phyloP scores from a whole-genome alignment of 2,113 vertebrate species.

The Protobothrops flavoviridis region DNA sequence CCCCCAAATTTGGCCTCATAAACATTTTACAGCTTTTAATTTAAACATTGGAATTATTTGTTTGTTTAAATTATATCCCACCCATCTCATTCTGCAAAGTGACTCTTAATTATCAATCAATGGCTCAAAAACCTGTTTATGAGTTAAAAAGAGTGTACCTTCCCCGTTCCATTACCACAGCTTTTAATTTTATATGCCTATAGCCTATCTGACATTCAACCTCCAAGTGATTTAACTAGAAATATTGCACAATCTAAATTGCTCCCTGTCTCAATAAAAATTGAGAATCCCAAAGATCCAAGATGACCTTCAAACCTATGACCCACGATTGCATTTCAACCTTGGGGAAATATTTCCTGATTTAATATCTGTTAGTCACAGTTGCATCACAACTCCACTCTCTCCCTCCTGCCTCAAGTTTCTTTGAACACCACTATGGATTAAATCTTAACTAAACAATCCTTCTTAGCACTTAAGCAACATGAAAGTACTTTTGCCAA shows the following conservation, averaged over 20 bases:
- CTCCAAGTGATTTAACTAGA: background rate
- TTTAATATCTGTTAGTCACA: conserved; percentile 1
- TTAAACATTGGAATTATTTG: background rate
- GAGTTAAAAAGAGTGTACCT: background rate
- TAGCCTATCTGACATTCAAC: background rate
- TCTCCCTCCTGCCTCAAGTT: background rate
- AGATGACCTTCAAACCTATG: background rate
- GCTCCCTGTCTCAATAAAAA: background rate
- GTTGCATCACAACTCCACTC: conserved; percentile 5
- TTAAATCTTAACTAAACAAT: conserved; percentile 20
- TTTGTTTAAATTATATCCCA: background rate
- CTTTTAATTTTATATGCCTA: background rate
- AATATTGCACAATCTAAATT: background rate
- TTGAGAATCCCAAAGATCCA: background rate
- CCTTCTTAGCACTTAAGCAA: conserved; percentile 27
- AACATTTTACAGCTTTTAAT: background rate
- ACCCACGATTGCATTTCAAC: background rate
- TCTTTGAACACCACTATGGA: background rate
- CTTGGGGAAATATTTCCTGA: conserved; percentile 3
- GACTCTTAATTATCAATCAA: background rate
- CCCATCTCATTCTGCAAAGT: background rate
- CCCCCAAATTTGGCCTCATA: background rate
- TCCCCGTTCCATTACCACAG: background rate
- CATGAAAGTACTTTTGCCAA: conserved; percentile 23
- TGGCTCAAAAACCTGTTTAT: background rate